A percentile compares a stretch with the other conserved stretches of the same genome.
These are phyloP conservation scores for Siniperca undulata DNA, from an alignment of 2,797 vertebrate species.

Conservation along the genomic window DNA sequence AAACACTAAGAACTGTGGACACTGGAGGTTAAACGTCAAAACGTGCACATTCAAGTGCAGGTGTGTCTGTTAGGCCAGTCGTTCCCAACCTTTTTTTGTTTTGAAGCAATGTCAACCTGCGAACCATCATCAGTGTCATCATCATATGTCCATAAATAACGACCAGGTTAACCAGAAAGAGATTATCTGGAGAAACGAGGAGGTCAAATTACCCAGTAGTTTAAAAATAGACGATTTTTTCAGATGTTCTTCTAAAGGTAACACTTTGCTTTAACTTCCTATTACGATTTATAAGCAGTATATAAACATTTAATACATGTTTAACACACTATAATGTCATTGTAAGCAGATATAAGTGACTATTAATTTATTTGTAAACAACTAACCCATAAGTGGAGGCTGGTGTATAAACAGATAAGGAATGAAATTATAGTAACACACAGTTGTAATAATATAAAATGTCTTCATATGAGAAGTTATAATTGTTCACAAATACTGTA, in stretches of 20 bases:
- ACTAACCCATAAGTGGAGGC: too few relatives aligned
- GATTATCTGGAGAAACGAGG: not conserved
- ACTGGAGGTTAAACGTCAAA: conserved; percentile 27
- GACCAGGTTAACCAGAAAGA: not conserved
- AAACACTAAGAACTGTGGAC: conserved; percentile 6
- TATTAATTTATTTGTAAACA: too few relatives aligned
- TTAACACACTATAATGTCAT: not conserved
- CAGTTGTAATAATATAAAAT: too few relatives aligned
- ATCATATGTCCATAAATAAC: not conserved
- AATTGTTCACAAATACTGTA: too few relatives aligned
- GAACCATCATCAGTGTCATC: not conserved
- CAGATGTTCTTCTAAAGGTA: not conserved
- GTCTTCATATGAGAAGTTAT: too few relatives aligned
- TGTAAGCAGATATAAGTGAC: not conserved
- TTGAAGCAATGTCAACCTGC: not conserved
- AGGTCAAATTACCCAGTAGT: not conserved
- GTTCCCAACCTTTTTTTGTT: too few relatives aligned
- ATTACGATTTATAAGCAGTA: too few relatives aligned
- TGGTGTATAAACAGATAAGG: too few relatives aligned
- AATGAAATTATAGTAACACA: too few relatives aligned
- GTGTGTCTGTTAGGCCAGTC: not conserved
- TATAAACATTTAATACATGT: not conserved
- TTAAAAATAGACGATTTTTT: not conserved
- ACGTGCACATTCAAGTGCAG: not conserved
- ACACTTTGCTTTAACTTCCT: not conserved